Percentiles rank a stretch among this genome's conserved stretches.
These are phyloP conservation scores for Cydia splendana DNA, from an alignment of 1,140 invertebrate genomes.

Conservation along the genomic window DNA sequence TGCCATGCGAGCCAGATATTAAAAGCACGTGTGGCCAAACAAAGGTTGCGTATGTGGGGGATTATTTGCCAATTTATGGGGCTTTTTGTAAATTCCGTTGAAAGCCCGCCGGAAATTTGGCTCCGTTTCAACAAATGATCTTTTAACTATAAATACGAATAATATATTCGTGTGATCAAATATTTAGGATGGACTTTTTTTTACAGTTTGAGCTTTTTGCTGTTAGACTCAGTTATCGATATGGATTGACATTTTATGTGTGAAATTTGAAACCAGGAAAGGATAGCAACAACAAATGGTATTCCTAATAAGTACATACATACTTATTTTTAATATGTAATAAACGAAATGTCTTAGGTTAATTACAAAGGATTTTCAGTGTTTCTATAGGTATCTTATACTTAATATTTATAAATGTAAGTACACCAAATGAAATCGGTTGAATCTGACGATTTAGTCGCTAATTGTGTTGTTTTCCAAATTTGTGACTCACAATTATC, in stretches of 20 bases:
- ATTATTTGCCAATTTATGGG: constrained; percentile 79
- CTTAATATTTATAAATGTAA: no score
- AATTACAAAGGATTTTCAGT: not conserved
- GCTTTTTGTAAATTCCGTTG: constrained; percentile 77
- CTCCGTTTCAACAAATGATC: constrained; percentile 79
- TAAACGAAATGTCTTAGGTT: not conserved
- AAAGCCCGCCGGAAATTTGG: constrained; percentile 77
- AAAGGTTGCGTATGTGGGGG: constrained; percentile 79
- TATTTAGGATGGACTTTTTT: constrained; percentile 48
- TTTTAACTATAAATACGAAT: constrained; percentile 74
- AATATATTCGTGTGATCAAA: constrained; percentile 64
- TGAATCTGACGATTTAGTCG: no score
- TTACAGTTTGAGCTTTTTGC: constrained; percentile 53
- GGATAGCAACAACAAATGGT: not conserved
- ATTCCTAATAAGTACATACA: not conserved
- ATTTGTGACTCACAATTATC: no score
- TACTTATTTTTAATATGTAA: not conserved
- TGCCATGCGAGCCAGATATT: constrained; percentile 69
- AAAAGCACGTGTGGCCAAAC: constrained; percentile 80
- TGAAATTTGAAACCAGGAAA: not conserved
- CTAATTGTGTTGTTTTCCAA: no score
- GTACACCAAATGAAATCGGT: no score
- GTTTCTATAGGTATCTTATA: no score
- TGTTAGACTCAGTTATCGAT: not conserved
- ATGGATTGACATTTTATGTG: not conserved